Base-by-base conservation (phyloP, 2,797 vertebrate genomes). In the Chelon labrosus region DNA sequence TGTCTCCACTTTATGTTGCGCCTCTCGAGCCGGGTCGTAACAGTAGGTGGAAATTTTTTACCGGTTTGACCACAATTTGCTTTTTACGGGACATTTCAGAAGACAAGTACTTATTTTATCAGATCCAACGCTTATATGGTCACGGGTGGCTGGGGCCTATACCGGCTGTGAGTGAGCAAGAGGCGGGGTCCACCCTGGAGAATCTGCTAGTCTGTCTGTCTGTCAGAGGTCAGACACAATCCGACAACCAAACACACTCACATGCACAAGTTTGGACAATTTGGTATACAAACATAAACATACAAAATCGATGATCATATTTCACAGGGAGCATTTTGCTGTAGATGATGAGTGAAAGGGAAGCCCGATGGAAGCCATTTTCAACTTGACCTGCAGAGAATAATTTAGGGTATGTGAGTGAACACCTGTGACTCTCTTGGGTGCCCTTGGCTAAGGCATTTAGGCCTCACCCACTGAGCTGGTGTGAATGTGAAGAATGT, bases 381-480 rank as follows among this genome's bases (percentile, higher is more conserved):
- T 22, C 20, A 12, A 4, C 11, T 37, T 35, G 31, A 47, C 7
- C 19, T 58, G 52, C 65, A 50, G 17, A 63, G 27, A 67, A 53
- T 19, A 46, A 65, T 39, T 72, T 22, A 46, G 27, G 37, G 27
- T n/a, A 52, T 50, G n/a, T 62, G 37, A 76, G 53, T 76, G 2
- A 64, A 69, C 20, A 61, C 39, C 31, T 44, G 55, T 78, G 54
- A 38, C 53, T 59, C n/a, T 61, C 46, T 39, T 38, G 25, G 35
- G 5, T 38, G 49, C 57, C 69, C 61, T 73, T 47, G 57, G 57
- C 65, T 67, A 65, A 64, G 56, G 37, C 73, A 54, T 56, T 62
- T 35, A 42, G 27, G 46, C 13, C 38, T 16, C 42, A 63, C 67
- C 13, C 10, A 19, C 13, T 41, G 22, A 60, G 46, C 41, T 60